Percentiles rank a stretch among this genome's conserved stretches.
Conservation (phyloP, 2,113 vertebrate genomes). For the Alethe castanea region DNA sequence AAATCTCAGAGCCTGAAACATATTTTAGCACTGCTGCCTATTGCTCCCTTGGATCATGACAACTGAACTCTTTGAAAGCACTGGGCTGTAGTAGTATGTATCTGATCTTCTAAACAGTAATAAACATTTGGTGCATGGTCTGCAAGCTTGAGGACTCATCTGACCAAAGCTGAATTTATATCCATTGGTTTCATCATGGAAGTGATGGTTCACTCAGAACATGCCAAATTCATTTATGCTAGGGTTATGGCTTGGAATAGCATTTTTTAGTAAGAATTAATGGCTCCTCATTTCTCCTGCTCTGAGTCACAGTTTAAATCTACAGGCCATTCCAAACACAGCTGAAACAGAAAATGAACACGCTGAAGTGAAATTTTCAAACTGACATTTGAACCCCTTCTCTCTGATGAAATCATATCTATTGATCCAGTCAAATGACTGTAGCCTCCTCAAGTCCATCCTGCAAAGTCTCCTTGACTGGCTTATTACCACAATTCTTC, state of each 20-base stretch:
- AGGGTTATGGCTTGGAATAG: background rate
- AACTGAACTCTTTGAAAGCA: background rate
- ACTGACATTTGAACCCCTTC: slow-evolving; percentile 21
- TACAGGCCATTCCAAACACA: background rate
- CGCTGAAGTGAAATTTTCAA: background rate
- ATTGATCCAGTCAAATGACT: slow-evolving; percentile 24
- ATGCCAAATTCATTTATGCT: slow-evolving; percentile 1
- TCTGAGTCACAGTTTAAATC: slow-evolving; percentile 21
- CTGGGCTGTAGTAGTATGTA: background rate
- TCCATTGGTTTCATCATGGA: background rate
- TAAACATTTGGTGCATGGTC: background rate
- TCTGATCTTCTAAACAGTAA: background rate
- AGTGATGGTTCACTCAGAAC: background rate
- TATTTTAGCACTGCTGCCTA: background rate
- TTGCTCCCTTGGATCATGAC: background rate
- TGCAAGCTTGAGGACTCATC: slow-evolving; percentile 30
- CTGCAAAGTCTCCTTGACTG: background rate
- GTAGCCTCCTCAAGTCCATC: background rate
- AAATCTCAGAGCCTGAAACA: background rate
- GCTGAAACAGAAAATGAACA: slow-evolving; percentile 37
- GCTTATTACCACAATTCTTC: slow-evolving; percentile 5
- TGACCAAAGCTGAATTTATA: slow-evolving; percentile 9
- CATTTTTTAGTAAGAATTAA: background rate
- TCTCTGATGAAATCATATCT: slow-evolving; percentile 25
- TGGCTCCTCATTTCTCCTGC: background rate